Evolutionary conservation across 2,113 vertebrate species (phyloP), one percentile per base, ranked within the genome.

Genomic region (Amphilophus citrinellus): DNA sequence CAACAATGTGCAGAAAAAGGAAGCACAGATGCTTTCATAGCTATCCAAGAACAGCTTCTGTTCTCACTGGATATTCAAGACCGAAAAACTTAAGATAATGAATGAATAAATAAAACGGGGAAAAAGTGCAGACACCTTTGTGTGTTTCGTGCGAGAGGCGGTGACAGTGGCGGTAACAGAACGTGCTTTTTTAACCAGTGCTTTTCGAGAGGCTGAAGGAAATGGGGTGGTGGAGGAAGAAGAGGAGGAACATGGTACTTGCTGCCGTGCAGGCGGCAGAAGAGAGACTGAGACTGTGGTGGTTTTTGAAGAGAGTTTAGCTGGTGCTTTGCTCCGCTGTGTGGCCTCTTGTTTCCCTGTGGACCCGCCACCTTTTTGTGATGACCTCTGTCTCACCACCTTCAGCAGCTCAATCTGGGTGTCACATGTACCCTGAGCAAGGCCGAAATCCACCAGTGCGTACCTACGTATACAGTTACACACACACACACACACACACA

Each of bases 401-500:
- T 97, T 99, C 79, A 99, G 96, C 60, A 99, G 95, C 65, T 99
- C 97, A 39, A 99, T 97, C 95, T 97, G 96, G 0, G 98, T 99
- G 92, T 99, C 97, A 15, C 94, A 93, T 14, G 98, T 98, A 88
- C 98, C 98, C 95, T 99, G 98, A 61, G 98, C 98, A 90, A 99
- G 96, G 91, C 98, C 98, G 61, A 99, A 99, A 95, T 99, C 98
- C 92, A 99, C 98, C 84, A 99, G 96, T 2, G 98, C 96, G 44
- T 97, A 99, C 94, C 98, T 99, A 76, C 14, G 80, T 10, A 66
- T 6, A 57, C 0, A 18, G 5, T 58, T 2, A 37, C 20, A 66
- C 22, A 81, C 15, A 30, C 39, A 76, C 6, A 60, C 6, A 60
- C 2, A 14, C 6, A 60, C 2, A 14, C 35, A 35, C 35, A 35